Percentiles rank a stretch among this genome's conserved stretches.
Evolutionary conservation across 64 coral and sea anemone genomes (phyloP).

Genomic region (Pocillopora verrucosa): DNA sequence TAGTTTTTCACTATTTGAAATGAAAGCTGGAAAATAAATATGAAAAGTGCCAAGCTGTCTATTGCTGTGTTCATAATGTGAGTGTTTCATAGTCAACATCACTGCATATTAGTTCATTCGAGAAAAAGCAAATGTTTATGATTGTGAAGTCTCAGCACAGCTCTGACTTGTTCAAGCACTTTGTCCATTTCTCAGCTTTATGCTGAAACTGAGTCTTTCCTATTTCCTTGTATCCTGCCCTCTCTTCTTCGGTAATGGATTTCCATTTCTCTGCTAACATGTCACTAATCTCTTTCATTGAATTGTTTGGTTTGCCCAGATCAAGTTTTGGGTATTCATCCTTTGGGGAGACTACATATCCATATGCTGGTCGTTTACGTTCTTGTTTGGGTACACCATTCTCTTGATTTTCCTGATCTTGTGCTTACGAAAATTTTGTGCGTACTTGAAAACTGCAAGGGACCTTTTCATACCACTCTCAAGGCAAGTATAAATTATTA

Average conservation of each 20-base stretch:
- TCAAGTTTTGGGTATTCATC: slow-evolving; percentile 10
- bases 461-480: too few relatives aligned
- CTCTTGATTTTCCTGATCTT: neutral
- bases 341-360: slow-evolving; percentile 26
- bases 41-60: too few relatives aligned
- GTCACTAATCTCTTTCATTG: slow-evolving; percentile 37
- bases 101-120: slow-evolving; percentile 30
- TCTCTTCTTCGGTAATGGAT: slow-evolving; percentile 24
- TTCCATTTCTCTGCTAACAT: slow-evolving; percentile 33
- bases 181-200: slow-evolving; percentile 37
- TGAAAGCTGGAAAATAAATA: too few relatives aligned
- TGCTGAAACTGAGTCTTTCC: slow-evolving; percentile 41
- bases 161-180: slow-evolving; percentile 12
- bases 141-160: neutral
- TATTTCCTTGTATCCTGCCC: slow-evolving; percentile 31
- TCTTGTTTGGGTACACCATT: slow-evolving; percentile 8
- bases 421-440: too few relatives aligned
- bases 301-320: neutral
- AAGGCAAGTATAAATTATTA: too few relatives aligned
- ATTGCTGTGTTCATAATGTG: neutral
- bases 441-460: too few relatives aligned
- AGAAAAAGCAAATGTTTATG: slow-evolving; percentile 37
- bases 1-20: too few relatives aligned
- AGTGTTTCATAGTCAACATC: slow-evolving; percentile 14
- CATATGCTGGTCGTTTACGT: slow-evolving; percentile 55